phyloP scores from a whole-genome alignment of 2,797 vertebrate species.

The Oreochromis grahami region DNA sequence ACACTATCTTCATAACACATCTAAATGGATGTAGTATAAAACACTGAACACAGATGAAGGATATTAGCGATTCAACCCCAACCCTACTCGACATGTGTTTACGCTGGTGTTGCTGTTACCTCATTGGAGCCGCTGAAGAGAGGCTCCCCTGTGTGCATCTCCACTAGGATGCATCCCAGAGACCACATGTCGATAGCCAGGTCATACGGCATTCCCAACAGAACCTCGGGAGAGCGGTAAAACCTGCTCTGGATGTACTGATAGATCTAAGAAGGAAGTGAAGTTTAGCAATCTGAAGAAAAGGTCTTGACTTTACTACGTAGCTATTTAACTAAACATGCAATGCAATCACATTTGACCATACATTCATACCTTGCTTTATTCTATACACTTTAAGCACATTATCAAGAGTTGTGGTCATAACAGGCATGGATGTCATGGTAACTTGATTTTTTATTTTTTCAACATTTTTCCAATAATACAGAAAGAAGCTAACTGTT shows the following conservation, averaged over 20 bases:
- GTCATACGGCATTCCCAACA: constrained; percentile 91
- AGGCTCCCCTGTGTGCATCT: constrained; percentile 94
- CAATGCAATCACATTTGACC: not conserved
- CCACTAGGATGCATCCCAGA: constrained; percentile 91
- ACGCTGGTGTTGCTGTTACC: constrained; percentile 60
- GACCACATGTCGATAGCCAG: constrained; percentile 97
- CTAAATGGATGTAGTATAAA: not conserved
- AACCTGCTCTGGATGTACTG: constrained; percentile 97
- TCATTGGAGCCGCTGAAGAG: constrained; percentile 94
- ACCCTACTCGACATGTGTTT: not conserved
- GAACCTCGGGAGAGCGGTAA: constrained; percentile 91
- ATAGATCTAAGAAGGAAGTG: constrained; percentile 80
- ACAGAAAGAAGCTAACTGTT: not conserved
- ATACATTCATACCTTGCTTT: not conserved
- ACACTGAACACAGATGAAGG: not conserved
- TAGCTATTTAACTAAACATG: not conserved
- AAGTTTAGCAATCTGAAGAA: not conserved
- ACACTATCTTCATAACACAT: not conserved
- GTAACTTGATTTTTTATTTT: rapidly evolving
- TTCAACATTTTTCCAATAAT: not conserved
- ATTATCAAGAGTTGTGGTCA: not conserved
- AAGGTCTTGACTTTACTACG: not conserved
- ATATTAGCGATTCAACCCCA: not conserved
- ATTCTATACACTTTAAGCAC: not conserved
- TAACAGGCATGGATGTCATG: not conserved